These are phyloP conservation scores for Saguinus midas DNA, from an alignment of 2,113 vertebrate species.

Conservation along the genomic window DNA sequence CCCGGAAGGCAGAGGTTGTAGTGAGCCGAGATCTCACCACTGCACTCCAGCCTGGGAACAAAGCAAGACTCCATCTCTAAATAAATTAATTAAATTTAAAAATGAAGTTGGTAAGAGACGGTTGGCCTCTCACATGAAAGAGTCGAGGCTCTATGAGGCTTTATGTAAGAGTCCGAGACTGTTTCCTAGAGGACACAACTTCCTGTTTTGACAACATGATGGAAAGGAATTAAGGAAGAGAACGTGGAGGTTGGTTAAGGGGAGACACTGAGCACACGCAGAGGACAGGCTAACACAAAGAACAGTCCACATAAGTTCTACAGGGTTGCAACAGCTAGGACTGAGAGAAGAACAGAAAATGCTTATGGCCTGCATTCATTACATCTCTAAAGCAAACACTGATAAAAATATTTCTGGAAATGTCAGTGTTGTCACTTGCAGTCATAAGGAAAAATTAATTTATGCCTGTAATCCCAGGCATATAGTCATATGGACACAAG, in stretches of 20 bases:
- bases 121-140: not conserved
- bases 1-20: no score
- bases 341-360: not conserved
- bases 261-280: fast-evolving
- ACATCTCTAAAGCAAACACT: not conserved
- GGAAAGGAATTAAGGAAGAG: not conserved
- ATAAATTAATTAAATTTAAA: no score
- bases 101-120: not conserved
- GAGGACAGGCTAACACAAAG: not conserved
- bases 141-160: not conserved
- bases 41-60: no score
- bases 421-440: not conserved
- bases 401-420: not conserved
- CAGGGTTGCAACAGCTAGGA: no score
- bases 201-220: not conserved
- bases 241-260: not conserved
- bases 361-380: not conserved
- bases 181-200: not conserved
- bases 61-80: no score
- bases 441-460: not conserved
- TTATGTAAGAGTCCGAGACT: not conserved
- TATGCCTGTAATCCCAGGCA: no score
- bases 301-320: not conserved
- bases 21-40: no score
- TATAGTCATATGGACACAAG: not conserved